Evolutionary conservation across 1,140 invertebrate species (phyloP), one percentile per base, ranked within the genome.

Genomic region (Adelges cooleyi): DNA sequence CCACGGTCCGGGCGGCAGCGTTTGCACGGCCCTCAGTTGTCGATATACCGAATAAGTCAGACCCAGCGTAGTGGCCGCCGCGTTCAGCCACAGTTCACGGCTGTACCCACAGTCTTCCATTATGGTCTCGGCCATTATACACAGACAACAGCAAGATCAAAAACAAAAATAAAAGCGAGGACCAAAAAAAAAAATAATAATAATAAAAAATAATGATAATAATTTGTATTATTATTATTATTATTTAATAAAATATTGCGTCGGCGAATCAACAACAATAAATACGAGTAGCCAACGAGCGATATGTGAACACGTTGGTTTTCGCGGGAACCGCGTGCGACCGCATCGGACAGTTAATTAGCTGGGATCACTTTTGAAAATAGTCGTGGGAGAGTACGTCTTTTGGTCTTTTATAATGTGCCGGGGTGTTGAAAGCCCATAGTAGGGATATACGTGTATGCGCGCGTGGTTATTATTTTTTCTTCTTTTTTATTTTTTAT

Each of bases 1-100:
- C 84, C 84, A 86, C 1, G 91, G 91, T 2, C 91, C 90, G 0
- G 91, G 90, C 0, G 90, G 90, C 65, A 91, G 73, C 44, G 76
- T 77, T 20, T 76, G 74, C 22, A 80, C 71, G 67, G 83, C 80
- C 9, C 75, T 73, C 5, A 81, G 70, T 73, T 78, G 78, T 72
- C 82, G 80, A 15, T 66, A 66, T 29, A 27, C 65, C 65, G 48
- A 53, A 48, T 66, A 66, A 29, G 56, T 62, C 56, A 62, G 9
- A 13, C 56, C 56, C 42, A 33, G 2, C 42, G 56, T 23, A 13
- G 56, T 33, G 17, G 56, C 56, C 42, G 22, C 42, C 4, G 22
- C 56, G 42, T 62, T 62, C 40, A 62, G 17, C 56, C 56, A 62
- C 56, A 62, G 40, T 18, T 62, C 56, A 6, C 56, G 56, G 13